Evolutionary conservation across 2,888 invertebrate genomes (phyloP), one percentile per base, ranked within the genome.

Genomic region (Antitype chi): DNA sequence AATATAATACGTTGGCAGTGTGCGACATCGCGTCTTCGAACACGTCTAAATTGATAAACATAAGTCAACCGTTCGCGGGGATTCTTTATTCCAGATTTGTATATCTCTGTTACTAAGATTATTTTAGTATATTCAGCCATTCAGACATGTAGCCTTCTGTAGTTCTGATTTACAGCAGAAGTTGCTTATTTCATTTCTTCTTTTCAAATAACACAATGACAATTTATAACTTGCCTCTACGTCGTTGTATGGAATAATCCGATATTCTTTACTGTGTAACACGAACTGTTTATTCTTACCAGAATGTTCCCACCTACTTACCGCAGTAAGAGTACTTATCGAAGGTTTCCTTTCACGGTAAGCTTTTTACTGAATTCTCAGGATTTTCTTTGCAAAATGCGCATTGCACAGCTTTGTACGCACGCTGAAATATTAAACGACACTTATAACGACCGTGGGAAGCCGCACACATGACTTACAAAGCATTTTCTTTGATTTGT

Each of bases 11-110:
- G 86, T 89, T 87, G 89, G 84, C 90, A 87, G 81, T 85, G 86
- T 85, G 87, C 85, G 87, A 85, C 77, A 83, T 81, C 80, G 81
- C 84, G 78, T 80, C 87, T 90, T 89, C 89, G 86, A 84, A 80
- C 85, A 88, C 87, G 86, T 86, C 87, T 85, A 92, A 92, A 92
- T 92, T 92, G 92, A 93, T 91, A 90, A 90, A 89, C 90, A 89
- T 89, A 91, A 91, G 91, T 92, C 90, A 92, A 81, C 80, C 43
- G 80, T 81, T 78, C 72, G 72, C 72, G 70, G 63, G 60, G n/a
- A 75, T 76, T 74, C 72, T 70, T 70, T 70, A 75, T 85, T 53
- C 63, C 28, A 68, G 74, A 82, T 60, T 67, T 66, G 53, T 62
- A 69, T 64, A 70, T 67, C 23, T 55, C 43, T 67, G 43, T 71